Evolutionary conservation across 1,140 invertebrate species (phyloP).

Genomic region (Bombus fervidus): DNA sequence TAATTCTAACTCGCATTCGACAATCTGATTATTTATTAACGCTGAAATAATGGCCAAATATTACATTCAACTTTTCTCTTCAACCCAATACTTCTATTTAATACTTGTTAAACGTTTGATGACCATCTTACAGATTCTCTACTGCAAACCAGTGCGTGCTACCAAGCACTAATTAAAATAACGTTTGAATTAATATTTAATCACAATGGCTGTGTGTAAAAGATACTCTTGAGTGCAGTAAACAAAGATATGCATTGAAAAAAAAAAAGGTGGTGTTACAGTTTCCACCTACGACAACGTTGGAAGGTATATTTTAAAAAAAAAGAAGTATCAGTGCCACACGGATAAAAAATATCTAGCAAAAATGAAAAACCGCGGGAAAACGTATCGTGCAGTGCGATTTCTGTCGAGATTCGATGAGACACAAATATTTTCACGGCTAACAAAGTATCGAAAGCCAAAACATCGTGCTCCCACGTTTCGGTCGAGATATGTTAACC

Average conservation of each 20-base stretch:
- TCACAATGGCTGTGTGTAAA: neutral
- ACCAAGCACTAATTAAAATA: constrained; percentile 1
- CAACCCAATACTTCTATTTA: neutral
- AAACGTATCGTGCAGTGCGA: constrained; percentile 12
- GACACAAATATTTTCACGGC: neutral
- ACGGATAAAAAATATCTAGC: neutral
- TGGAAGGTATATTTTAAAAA: neutral
- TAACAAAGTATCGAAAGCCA: neutral
- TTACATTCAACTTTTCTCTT: neutral
- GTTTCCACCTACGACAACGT: neutral
- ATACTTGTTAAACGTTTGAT: constrained; percentile 22
- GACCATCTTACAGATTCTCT: neutral
- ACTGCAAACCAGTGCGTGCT: neutral
- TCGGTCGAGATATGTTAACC: neutral
- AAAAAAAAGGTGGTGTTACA: neutral
- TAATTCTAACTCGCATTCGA: neutral
- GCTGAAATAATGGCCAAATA: neutral
- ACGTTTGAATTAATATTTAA: constrained; percentile 19
- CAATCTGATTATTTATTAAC: constrained; percentile 11
- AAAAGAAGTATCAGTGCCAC: neutral
- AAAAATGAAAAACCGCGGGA: neutral
- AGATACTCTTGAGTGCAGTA: neutral
- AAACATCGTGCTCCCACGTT: constrained; percentile 12
- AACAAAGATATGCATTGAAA: neutral
- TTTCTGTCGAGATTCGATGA: neutral